phyloP scores from a whole-genome alignment of 2,113 vertebrate species.

The Drymodes brunneopygia region DNA sequence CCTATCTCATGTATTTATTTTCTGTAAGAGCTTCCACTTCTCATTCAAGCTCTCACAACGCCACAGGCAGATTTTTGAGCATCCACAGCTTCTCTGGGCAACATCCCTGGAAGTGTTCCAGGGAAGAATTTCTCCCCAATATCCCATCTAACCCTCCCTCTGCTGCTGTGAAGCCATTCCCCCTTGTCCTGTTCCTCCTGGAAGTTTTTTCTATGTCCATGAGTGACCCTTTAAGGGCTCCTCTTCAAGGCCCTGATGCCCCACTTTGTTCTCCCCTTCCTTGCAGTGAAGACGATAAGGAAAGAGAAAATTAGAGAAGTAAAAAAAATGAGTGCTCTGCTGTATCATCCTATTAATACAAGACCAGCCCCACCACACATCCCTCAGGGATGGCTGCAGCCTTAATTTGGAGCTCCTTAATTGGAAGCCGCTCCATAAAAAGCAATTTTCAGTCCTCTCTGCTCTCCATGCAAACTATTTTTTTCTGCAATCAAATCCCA shows the following conservation, averaged over 20 bases:
- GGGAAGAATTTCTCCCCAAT: background rate
- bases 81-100: background rate
- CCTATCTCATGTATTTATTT: background rate
- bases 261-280: background rate
- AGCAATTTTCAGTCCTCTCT: background rate
- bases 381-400: background rate
- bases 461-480: background rate
- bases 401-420: background rate
- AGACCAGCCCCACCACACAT: background rate
- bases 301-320: background rate
- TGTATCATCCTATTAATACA: background rate
- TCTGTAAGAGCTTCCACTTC: background rate
- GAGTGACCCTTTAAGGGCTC: background rate
- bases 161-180: background rate
- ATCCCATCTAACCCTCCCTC: background rate
- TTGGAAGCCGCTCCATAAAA: background rate
- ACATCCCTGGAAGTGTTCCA: background rate
- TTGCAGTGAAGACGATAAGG: background rate
- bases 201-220: background rate
- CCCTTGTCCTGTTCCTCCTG: background rate
- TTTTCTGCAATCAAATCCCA: background rate
- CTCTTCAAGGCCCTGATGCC: no score
- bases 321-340: background rate
- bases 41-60: background rate
- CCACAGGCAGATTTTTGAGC: background rate